phyloP scores from a whole-genome alignment of 2,113 vertebrate species.

The Burhinus oedicnemus region DNA sequence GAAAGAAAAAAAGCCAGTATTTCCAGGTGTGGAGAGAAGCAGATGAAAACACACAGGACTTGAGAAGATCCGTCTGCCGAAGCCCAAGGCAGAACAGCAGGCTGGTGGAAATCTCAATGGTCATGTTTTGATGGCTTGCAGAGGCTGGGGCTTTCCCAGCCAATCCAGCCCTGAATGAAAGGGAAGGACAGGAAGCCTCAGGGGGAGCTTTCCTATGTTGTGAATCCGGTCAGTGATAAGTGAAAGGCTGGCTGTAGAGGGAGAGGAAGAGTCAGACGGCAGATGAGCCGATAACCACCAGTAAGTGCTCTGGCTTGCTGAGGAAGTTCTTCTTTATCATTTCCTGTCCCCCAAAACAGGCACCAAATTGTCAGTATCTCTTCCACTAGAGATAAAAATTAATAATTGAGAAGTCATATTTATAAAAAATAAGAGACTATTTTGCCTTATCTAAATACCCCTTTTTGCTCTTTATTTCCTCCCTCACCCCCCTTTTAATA shows the following conservation, averaged over 20 bases:
- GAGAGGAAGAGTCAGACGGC: background rate
- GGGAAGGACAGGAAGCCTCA: background rate
- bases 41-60: background rate
- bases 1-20: background rate
- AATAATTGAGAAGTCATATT: background rate
- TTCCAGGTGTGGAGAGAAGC: background rate
- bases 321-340: background rate
- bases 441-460: background rate
- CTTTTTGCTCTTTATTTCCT: background rate
- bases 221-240: background rate
- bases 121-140: background rate
- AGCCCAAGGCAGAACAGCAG: background rate
- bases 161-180: background rate
- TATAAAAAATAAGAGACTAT: background rate
- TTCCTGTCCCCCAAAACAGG: background rate
- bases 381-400: background rate
- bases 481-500: background rate
- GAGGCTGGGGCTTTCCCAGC: background rate
- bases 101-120: background rate
- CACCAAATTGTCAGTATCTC: background rate
- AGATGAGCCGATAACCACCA: background rate
- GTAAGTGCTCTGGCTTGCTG: background rate
- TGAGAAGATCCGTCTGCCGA: background rate
- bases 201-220: background rate
- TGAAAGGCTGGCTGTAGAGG: background rate